These are phyloP conservation scores for Poecilobothrus nobilitatus DNA, from an alignment of 2,888 invertebrate species.

Conservation along the genomic window DNA sequence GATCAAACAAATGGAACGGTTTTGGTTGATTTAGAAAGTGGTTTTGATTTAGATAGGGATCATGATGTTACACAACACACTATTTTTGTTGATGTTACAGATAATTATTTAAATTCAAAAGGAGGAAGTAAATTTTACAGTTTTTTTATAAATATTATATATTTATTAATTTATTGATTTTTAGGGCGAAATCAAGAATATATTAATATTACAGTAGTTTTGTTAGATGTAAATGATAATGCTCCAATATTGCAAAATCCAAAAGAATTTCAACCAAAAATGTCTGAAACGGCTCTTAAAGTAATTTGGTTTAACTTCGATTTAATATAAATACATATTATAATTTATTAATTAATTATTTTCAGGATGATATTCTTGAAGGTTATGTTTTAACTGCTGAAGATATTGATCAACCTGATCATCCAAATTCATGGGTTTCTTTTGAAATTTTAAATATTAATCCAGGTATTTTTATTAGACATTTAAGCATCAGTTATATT, in stretches of 20 bases:
- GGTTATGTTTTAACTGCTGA: conserved; percentile 42
- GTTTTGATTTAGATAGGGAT: conserved; percentile 48
- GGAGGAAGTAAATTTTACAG: conserved; percentile 41
- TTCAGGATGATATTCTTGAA: conserved; percentile 16
- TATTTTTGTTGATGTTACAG: conserved; percentile 47
- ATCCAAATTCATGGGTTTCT: conserved; percentile 48
- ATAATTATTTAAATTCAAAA: conserved; percentile 45
- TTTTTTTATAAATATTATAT: conserved; percentile 18
- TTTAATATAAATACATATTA: too few relatives aligned
- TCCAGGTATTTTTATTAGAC: conserved; percentile 24
- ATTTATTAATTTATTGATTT: conserved; percentile 23
- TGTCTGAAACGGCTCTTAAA: conserved; percentile 29
- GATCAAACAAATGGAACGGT: conserved; percentile 46
- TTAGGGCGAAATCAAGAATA: conserved; percentile 35
- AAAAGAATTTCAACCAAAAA: conserved; percentile 25
- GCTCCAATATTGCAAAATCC: conserved; percentile 46
- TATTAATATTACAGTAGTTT: conserved; percentile 27
- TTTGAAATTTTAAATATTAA: conserved; percentile 44
- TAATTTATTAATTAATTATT: background rate
- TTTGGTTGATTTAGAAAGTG: conserved; percentile 44
- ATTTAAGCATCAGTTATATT: too few relatives aligned
- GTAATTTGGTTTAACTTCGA: conserved; percentile 18
- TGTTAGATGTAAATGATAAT: conserved; percentile 56
- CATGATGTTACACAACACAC: conserved; percentile 44
- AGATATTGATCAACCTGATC: conserved; percentile 49